Evolutionary conservation across 2,888 invertebrate genomes (phyloP).

Genomic region (Cecidostiba fungosa): DNA sequence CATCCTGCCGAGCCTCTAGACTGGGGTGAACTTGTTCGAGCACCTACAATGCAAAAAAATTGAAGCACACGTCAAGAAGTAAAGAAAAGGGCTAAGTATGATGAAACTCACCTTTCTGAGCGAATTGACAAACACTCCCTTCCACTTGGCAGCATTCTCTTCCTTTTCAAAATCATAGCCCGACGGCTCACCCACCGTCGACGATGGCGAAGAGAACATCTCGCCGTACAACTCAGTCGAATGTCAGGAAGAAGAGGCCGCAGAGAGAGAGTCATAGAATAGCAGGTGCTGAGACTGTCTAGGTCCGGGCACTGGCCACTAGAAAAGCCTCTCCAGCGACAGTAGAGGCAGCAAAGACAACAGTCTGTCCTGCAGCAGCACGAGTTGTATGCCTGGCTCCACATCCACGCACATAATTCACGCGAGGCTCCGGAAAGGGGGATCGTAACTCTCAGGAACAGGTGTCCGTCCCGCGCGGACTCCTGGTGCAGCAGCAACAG

Average conservation of each 20-base stretch:
- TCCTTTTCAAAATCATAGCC: conserved; percentile 93
- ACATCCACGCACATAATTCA: conserved; percentile 1
- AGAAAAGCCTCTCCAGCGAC: conserved; percentile 1
- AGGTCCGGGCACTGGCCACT: conserved; percentile 8
- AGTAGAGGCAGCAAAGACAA: neutral
- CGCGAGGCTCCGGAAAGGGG: neutral
- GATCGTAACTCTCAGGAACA: neutral
- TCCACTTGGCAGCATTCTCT: conserved; percentile 96
- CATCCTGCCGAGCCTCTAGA: conserved; percentile 92
- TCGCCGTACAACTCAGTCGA: conserved; percentile 50
- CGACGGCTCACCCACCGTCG: conserved; percentile 81
- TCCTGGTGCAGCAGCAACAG: neutral
- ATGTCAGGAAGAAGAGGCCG: conserved; percentile 53
- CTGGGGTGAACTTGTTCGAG: conserved; percentile 95
- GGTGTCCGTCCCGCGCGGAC: neutral
- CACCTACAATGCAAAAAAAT: conserved; percentile 83
- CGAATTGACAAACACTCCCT: conserved; percentile 92
- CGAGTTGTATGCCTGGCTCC: neutral
- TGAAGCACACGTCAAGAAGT: neutral
- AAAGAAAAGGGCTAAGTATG: neutral
- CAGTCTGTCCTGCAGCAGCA: neutral
- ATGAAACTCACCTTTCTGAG: conserved; percentile 88
- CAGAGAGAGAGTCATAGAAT: conserved; percentile 58
- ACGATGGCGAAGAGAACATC: conserved; percentile 80
- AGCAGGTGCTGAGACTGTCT: conserved; percentile 24